These are phyloP conservation scores for Alentia gelatinosa DNA, from an alignment of 2,888 invertebrate genomes.

Conservation along the genomic window DNA sequence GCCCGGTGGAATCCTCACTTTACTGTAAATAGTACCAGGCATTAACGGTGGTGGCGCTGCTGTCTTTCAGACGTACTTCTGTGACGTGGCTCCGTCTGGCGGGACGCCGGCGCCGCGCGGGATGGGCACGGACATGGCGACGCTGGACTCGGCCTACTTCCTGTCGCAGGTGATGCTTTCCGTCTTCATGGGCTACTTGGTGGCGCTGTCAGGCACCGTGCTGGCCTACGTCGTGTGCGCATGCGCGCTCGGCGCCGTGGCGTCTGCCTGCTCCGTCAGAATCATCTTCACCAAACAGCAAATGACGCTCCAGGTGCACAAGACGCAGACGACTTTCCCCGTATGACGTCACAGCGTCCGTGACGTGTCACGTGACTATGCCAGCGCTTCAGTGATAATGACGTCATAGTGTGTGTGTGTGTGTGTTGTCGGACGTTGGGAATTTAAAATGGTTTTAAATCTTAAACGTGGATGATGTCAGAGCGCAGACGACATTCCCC, in stretches of 20 bases:
- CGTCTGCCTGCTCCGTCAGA: constrained; percentile 73
- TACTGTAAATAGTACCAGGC: too few relatives aligned
- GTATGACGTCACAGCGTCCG: not conserved
- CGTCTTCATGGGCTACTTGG: constrained; percentile 81
- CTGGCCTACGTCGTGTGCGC: constrained; percentile 81
- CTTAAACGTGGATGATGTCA: too few relatives aligned
- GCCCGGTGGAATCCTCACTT: too few relatives aligned
- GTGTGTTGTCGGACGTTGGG: too few relatives aligned
- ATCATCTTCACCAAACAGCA: constrained; percentile 66
- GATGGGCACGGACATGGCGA: constrained; percentile 94
- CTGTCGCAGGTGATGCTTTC: constrained; percentile 81
- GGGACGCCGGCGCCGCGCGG: constrained; percentile 84
- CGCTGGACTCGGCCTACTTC: constrained; percentile 81
- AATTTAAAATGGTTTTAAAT: too few relatives aligned
- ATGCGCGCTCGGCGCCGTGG: constrained; percentile 78
- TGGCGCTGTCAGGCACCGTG: constrained; percentile 80
- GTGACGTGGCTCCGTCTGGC: constrained; percentile 67
- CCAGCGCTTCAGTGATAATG: too few relatives aligned
- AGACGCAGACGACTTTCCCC: not conserved
- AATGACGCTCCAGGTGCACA: constrained; percentile 44
- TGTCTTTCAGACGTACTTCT: constrained; percentile 77
- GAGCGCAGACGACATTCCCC: too few relatives aligned
- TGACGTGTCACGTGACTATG: not conserved
- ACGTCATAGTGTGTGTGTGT: too few relatives aligned
- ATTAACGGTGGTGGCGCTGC: too few relatives aligned